phyloP scores from a whole-genome alignment of 1,140 invertebrate genomes.

The Oncopodura yosiiana region DNA sequence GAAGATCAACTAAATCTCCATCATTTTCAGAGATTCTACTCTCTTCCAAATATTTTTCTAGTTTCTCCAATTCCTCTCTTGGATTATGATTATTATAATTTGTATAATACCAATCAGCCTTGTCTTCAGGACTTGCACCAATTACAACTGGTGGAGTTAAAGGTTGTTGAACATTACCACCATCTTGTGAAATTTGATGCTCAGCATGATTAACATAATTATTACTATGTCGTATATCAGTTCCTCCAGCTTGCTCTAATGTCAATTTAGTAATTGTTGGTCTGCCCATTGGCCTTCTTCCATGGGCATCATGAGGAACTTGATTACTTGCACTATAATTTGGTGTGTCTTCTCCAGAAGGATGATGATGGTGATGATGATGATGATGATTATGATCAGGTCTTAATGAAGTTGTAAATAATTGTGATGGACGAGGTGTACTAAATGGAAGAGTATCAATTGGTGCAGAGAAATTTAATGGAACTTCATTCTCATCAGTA shows the following conservation, averaged over 20 bases:
- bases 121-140: conserved; percentile 38
- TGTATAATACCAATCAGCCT: conserved; percentile 64
- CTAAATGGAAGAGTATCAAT: conserved; percentile 14
- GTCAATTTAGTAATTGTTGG: conserved; percentile 33
- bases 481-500: conserved; percentile 9
- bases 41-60: conserved; percentile 31
- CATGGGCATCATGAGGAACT: conserved; percentile 11
- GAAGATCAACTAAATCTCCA: too few species aligned
- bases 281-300: conserved; percentile 22
- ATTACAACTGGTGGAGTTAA: conserved; percentile 30
- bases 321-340: neutral
- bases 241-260: conserved; percentile 11
- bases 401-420: neutral
- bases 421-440: neutral
- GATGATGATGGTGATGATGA: neutral
- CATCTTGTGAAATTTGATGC: neutral
- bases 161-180: conserved; percentile 5
- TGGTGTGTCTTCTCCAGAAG: neutral
- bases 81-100: conserved; percentile 52
- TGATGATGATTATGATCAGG: neutral
- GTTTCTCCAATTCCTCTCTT: conserved; percentile 28
- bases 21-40: conserved; percentile 9
- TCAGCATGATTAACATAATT: conserved; percentile 1
- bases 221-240: neutral
- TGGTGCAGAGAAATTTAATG: conserved; percentile 30